Conservation (phyloP, 2,113 vertebrate genomes). For the Brachirus orientalis region DNA sequence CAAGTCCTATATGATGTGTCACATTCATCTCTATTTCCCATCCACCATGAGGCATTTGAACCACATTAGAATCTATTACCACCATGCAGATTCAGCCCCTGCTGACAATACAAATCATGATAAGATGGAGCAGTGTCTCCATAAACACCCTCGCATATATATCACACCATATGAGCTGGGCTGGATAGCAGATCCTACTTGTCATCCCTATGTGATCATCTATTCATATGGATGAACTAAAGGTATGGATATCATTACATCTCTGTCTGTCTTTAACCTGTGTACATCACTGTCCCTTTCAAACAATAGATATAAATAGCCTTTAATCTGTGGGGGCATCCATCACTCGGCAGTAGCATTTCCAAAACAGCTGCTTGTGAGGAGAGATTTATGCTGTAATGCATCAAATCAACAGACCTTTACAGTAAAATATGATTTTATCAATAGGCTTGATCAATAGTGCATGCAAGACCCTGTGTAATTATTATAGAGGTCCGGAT, state of each 20-base stretch:
- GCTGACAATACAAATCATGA: conserved; percentile 80
- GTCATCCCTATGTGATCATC: conserved; percentile 51
- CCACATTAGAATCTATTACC: conserved; percentile 78
- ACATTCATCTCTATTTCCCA: conserved; percentile 79
- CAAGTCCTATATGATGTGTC: conserved; percentile 60
- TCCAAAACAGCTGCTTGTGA: conserved; percentile 61
- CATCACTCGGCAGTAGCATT: conserved; percentile 69
- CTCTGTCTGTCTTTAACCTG: conserved; percentile 68
- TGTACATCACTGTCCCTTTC: conserved; percentile 56
- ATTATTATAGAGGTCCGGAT: conserved; percentile 82
- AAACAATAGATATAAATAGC: conserved; percentile 66
- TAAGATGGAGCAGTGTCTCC: conserved; percentile 76
- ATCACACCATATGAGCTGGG: conserved; percentile 69
- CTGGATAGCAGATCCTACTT: conserved; percentile 62
- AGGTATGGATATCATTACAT: conserved; percentile 70
- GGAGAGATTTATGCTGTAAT: conserved; percentile 75
- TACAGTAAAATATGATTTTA: conserved; percentile 85
- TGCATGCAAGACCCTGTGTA: conserved; percentile 75
- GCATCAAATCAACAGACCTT: conserved; percentile 79
- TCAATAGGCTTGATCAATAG: conserved; percentile 84
- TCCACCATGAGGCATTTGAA: conserved; percentile 77
- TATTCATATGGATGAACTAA: conserved; percentile 58
- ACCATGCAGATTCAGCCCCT: conserved; percentile 72
- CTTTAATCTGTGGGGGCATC: conserved; percentile 63
- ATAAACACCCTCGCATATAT: conserved; percentile 75